phyloP scores from a whole-genome alignment of 2,888 invertebrate genomes.

The Mechanitis mazaeus region DNA sequence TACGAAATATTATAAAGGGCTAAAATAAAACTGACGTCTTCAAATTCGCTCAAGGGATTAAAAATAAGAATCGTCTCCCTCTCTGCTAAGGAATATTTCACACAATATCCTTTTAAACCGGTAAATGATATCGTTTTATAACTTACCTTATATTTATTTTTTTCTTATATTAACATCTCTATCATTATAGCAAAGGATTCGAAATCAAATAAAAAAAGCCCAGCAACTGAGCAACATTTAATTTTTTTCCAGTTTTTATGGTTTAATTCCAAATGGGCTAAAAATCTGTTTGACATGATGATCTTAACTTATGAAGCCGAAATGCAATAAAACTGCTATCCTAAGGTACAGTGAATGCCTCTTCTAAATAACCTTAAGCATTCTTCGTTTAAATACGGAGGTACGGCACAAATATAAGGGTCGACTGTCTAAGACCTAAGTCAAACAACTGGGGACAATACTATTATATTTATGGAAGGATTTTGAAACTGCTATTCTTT shows the following conservation, averaged over 20 bases:
- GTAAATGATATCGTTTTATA: not conserved
- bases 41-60: slow-evolving; percentile 11
- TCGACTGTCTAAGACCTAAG: slow-evolving; percentile 4
- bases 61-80: not conserved
- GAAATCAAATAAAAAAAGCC: too few species aligned
- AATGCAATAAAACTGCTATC: not conserved
- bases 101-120: not conserved
- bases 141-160: too few species aligned
- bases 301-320: too few species aligned
- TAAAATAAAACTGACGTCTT: slow-evolving; percentile 9
- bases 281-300: too few species aligned
- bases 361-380: not conserved
- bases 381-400: not conserved
- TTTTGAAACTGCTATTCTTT: slow-evolving; percentile 1
- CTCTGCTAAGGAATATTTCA: not conserved
- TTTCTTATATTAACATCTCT: too few species aligned
- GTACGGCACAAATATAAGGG: slow-evolving; percentile 4
- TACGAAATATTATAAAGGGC: not conserved
- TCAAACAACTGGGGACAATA: slow-evolving; percentile 4
- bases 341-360: not conserved
- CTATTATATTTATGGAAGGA: slow-evolving; percentile 4
- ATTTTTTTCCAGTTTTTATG: too few species aligned
- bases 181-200: too few species aligned
- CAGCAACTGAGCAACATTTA: too few species aligned
- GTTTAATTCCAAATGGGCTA: too few species aligned